Percentiles rank a stretch among this genome's conserved stretches.
phyloP scores from a whole-genome alignment of 64 coral and sea anemone species.

The Pocillopora verrucosa region DNA sequence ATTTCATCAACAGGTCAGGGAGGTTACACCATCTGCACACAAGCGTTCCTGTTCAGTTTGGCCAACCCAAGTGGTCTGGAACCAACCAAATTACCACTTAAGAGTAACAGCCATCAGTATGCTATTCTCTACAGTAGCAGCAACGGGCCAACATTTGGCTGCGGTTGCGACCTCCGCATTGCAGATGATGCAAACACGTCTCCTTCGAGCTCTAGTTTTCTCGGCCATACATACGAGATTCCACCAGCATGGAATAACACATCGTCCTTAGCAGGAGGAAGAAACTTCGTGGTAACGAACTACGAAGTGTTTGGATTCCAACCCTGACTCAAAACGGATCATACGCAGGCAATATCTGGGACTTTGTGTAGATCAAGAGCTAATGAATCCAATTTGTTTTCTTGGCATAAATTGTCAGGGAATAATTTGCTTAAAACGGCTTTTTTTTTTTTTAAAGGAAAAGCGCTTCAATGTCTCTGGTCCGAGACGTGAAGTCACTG shows the following conservation, averaged over 20 bases:
- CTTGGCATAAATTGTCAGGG: no score
- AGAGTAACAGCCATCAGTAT: neutral
- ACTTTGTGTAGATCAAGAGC: no score
- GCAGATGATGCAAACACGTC: neutral
- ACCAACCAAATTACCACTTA: neutral
- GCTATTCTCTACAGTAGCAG: neutral
- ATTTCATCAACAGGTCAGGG: neutral
- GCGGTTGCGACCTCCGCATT: neutral
- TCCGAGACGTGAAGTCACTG: no score
- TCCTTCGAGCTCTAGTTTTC: neutral
- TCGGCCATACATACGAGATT: constrained; percentile 27
- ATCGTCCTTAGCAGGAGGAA: neutral
- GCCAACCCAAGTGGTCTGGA: neutral
- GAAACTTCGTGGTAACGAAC: neutral
- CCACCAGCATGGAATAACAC: neutral
- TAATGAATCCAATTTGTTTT: no score
- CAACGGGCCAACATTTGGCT: neutral
- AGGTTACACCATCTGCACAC: neutral
- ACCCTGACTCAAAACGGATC: neutral
- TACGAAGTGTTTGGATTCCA: constrained; percentile 28
- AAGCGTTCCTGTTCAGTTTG: neutral
- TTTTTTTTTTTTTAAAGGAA: no score
- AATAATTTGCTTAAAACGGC: no score
- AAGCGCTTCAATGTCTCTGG: no score
- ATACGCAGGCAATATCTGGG: no score